Conservation (phyloP, 2,113 vertebrate genomes). For the Daubentonia madagascariensis region DNA sequence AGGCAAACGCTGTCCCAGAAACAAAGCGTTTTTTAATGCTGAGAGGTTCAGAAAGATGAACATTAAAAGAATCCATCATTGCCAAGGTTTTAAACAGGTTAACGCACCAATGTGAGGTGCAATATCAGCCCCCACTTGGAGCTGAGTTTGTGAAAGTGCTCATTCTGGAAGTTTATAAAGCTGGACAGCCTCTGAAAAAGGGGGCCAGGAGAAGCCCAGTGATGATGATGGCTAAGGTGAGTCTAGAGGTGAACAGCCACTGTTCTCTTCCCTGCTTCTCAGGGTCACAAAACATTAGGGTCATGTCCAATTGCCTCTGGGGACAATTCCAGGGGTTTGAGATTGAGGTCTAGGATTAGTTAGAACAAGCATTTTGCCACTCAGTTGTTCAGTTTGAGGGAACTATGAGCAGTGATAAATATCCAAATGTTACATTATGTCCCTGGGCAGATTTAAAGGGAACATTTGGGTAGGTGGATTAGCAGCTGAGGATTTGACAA, state of each 20-base stretch:
- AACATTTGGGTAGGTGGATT: slow-evolving; percentile 59
- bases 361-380: neutral
- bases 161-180: neutral
- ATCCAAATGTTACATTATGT: slow-evolving; percentile 32
- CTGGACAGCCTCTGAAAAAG: neutral
- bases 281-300: neutral
- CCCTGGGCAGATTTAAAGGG: slow-evolving; percentile 26
- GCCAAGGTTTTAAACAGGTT: neutral
- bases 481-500: slow-evolving; percentile 24
- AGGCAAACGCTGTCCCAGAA: slow-evolving; percentile 4
- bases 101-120: neutral
- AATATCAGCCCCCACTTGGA: neutral
- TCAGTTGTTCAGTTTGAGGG: neutral
- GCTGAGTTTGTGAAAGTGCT: neutral
- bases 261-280: neutral
- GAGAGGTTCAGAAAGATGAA: neutral
- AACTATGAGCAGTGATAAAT: slow-evolving; percentile 16
- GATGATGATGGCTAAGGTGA: fast-evolving
- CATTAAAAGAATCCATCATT: slow-evolving; percentile 25
- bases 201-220: neutral
- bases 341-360: neutral
- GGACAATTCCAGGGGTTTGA: neutral
- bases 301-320: neutral
- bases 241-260: neutral
- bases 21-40: slow-evolving; percentile 43